Evolutionary conservation across 2,113 vertebrate species (phyloP).

Genomic region (Lampris megalopsis): DNA sequence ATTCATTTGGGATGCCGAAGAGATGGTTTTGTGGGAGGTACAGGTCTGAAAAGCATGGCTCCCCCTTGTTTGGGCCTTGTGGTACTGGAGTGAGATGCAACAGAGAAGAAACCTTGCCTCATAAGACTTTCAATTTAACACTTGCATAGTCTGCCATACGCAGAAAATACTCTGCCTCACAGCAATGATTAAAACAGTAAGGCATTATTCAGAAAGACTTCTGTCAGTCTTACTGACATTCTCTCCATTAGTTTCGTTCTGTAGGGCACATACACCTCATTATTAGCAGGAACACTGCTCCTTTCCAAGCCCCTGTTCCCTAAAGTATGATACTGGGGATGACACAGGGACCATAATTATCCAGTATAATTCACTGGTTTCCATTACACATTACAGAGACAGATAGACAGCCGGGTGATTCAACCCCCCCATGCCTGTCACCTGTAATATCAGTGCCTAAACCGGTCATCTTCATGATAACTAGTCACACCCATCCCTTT

Average conservation of each 20-base stretch:
- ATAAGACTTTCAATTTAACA: too few species aligned
- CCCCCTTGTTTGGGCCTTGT: slow-evolving; percentile 12
- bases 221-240: slow-evolving; percentile 16
- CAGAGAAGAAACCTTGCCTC: not conserved
- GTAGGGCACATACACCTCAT: slow-evolving; percentile 25
- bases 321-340: slow-evolving; percentile 34
- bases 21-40: too few species aligned
- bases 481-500: slow-evolving; percentile 17
- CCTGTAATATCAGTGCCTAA: slow-evolving; percentile 4
- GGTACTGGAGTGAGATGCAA: slow-evolving; percentile 16
- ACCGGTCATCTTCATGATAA: slow-evolving; percentile 2
- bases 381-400: slow-evolving; percentile 43
- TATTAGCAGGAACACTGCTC: slow-evolving; percentile 39
- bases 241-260: slow-evolving; percentile 28
- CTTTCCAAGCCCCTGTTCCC: slow-evolving; percentile 24
- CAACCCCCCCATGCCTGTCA: slow-evolving; percentile 25
- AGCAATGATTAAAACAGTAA: slow-evolving; percentile 34
- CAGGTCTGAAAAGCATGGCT: too few species aligned
- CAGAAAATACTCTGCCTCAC: not conserved
- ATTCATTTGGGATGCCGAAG: too few species aligned
- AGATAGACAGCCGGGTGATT: slow-evolving; percentile 43
- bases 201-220: slow-evolving; percentile 28
- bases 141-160: too few species aligned
- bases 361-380: slow-evolving; percentile 60
- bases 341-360: slow-evolving; percentile 56